A percentile compares a stretch with the other conserved stretches of the same genome.
Evolutionary conservation across 2,888 invertebrate genomes (phyloP).

Genomic region (Ectemnius cavifrons): DNA sequence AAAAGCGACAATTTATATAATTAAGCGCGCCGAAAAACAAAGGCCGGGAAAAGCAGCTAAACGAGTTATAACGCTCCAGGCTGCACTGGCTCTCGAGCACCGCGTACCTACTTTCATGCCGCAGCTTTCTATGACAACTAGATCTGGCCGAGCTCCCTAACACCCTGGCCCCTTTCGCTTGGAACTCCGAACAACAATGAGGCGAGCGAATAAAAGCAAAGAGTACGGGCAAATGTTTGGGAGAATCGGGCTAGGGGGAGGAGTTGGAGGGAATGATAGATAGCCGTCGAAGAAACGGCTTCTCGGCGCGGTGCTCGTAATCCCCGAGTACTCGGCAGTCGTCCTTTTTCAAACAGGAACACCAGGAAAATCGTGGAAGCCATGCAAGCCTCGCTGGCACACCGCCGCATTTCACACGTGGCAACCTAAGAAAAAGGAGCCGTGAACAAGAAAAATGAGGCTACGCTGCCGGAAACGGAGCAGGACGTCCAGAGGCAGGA

Average conservation of each 20-base stretch:
- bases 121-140: background rate
- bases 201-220: no score
- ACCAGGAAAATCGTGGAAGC: slow-evolving; percentile 5
- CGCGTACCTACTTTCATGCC: slow-evolving; percentile 17
- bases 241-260: background rate
- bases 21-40: slow-evolving; percentile 7
- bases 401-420: background rate
- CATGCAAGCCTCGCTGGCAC: background rate
- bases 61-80: slow-evolving; percentile 1
- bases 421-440: slow-evolving; percentile 27
- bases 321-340: slow-evolving; percentile 17
- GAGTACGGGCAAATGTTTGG: no score
- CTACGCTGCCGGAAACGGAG: background rate
- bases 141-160: no score
- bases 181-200: no score
- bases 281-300: slow-evolving; percentile 43
- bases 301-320: slow-evolving; percentile 17
- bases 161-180: no score
- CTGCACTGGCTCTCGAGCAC: slow-evolving; percentile 12
- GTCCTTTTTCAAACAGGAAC: slow-evolving; percentile 25
- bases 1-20: slow-evolving; percentile 7
- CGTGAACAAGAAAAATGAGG: slow-evolving; percentile 24
- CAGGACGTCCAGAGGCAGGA: background rate
- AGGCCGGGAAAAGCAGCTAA: background rate
- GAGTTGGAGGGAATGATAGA: slow-evolving; percentile 29